Evolutionary conservation across 2,113 vertebrate species (phyloP).

Genomic region (Spheniscus mendiculus): DNA sequence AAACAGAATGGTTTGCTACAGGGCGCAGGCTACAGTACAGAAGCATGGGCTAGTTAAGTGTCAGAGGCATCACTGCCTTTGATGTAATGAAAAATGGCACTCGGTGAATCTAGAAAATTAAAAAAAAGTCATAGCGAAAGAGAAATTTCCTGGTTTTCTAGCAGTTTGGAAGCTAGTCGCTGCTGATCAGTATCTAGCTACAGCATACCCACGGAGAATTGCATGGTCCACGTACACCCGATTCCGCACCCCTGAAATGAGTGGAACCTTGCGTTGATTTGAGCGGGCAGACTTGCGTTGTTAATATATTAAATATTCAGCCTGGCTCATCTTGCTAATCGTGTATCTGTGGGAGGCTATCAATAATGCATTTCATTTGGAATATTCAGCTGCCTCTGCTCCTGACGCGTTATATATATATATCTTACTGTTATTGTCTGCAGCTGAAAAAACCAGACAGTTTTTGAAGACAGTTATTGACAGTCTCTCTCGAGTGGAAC

Average conservation of each 20-base stretch:
- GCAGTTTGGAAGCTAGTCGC: not conserved
- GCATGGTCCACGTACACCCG: fast-evolving
- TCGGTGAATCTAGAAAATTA: not conserved
- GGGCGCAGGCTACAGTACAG: not conserved
- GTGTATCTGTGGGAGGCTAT: not conserved
- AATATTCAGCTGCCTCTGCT: not conserved
- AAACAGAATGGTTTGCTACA: not conserved
- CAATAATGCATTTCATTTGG: not conserved
- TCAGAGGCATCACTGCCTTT: not conserved
- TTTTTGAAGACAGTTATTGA: not conserved
- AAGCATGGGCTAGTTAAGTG: not conserved
- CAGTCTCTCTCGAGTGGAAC: not conserved
- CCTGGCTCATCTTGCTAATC: not conserved
- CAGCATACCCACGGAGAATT: not conserved
- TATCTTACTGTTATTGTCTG: not conserved
- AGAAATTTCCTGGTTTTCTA: not conserved
- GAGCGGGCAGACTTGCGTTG: not conserved
- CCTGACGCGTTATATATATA: not conserved
- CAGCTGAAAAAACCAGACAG: not conserved
- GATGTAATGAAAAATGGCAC: not conserved
- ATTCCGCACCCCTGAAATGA: not conserved
- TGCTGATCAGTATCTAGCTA: not conserved
- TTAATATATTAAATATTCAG: not conserved
- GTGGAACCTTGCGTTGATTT: not conserved
- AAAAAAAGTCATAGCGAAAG: not conserved